These are phyloP conservation scores for Potamarius usumacintae DNA, from an alignment of 2,113 vertebrate species.

Conservation along the genomic window DNA sequence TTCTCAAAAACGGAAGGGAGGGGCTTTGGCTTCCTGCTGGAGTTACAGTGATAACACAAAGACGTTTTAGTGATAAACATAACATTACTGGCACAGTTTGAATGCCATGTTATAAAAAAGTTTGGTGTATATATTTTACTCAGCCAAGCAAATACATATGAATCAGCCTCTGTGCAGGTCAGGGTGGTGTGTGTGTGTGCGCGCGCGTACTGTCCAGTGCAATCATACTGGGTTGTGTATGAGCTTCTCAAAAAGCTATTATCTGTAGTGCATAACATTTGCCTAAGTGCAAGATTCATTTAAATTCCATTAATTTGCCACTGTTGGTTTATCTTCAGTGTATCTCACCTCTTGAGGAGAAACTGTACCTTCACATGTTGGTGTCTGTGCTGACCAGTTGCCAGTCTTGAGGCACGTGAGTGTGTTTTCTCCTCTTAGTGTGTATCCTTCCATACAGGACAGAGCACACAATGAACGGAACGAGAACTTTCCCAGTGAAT, in stretches of 20 bases:
- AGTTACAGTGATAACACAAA: neutral
- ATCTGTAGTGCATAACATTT: neutral
- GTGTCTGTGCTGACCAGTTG: slow-evolving; percentile 57
- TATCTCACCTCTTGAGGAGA: slow-evolving; percentile 58
- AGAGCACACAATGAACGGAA: slow-evolving; percentile 62
- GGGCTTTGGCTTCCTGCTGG: neutral
- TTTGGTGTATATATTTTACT: neutral
- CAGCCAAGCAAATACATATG: neutral
- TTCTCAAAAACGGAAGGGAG: slow-evolving; percentile 14
- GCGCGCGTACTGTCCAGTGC: slow-evolving; percentile 60
- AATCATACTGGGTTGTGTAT: slow-evolving; percentile 53
- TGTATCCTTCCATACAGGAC: slow-evolving; percentile 66
- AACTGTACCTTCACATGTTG: slow-evolving; percentile 52
- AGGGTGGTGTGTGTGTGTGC: slow-evolving; percentile 43
- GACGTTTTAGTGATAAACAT: neutral
- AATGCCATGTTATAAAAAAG: neutral
- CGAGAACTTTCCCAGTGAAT: slow-evolving; percentile 55
- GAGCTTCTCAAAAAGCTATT: slow-evolving; percentile 52
- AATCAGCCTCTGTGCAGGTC: slow-evolving; percentile 70
- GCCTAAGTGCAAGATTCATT: neutral
- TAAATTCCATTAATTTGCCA: neutral
- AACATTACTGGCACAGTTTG: no score
- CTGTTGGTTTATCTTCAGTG: slow-evolving; percentile 47
- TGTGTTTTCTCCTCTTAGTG: slow-evolving; percentile 50
- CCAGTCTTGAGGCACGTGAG: slow-evolving; percentile 57